Percentiles rank a stretch among this genome's conserved stretches.
Conservation (phyloP, 2,797 vertebrate species). For the Coregonus ussuriensis region DNA sequence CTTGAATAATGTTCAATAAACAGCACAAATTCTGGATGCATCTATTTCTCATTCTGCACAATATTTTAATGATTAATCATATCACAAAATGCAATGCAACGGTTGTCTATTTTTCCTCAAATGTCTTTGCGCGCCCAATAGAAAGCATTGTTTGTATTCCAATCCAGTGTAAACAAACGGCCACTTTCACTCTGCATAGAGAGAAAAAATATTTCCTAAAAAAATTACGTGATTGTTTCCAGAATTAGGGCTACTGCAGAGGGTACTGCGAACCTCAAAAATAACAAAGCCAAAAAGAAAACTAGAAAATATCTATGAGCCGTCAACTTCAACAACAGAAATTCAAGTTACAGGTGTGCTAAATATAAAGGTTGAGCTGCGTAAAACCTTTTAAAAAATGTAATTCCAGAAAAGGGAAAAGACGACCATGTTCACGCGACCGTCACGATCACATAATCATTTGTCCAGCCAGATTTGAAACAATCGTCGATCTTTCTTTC, state of each 20-base stretch:
- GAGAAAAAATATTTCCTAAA: constrained; percentile 47
- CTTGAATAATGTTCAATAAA: constrained; percentile 25
- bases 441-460: constrained; percentile 24
- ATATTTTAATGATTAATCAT: constrained; percentile 23
- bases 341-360: constrained; percentile 45
- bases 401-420: constrained; percentile 53
- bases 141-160: constrained; percentile 41
- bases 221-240: constrained; percentile 51
- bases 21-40: constrained; percentile 10
- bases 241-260: constrained; percentile 44
- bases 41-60: constrained; percentile 19
- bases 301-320: constrained; percentile 20
- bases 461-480: constrained; percentile 53
- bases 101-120: background rate
- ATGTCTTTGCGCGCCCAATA: constrained; percentile 16
- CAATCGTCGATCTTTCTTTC: constrained; percentile 52
- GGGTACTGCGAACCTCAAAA: constrained; percentile 47
- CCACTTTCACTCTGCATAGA: constrained; percentile 24
- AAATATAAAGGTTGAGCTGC: constrained; percentile 43
- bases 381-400: constrained; percentile 54
- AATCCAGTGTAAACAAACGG: constrained; percentile 34
- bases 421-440: constrained; percentile 35
- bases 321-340: constrained; percentile 46
- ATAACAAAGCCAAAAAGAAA: constrained; percentile 40
- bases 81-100: constrained; percentile 35